Evolutionary conservation across 2,888 invertebrate species (phyloP), one percentile per base, ranked within the genome.

Genomic region (Sarcophaga rosellei): DNA sequence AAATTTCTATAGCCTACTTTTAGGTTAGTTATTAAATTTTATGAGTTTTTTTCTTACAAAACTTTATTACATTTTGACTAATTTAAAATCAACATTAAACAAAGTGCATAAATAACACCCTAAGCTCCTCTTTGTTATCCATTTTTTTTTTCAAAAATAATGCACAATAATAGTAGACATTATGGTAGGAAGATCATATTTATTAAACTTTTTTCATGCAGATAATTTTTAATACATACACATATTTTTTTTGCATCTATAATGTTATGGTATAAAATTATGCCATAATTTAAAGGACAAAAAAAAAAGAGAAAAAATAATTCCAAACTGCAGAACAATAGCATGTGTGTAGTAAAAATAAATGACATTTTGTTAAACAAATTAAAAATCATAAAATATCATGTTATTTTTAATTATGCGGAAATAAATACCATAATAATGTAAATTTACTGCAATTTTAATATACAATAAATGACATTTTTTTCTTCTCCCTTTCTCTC

Each of bases 321-420:
- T 47, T 47, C 15, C 4, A 47, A 47, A 53, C 17, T 53, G 53
- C 53, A 53, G 15, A 15, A 53, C 4, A 53, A 53, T 15, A 17
- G 35, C 35, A 35, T 35, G 35, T 35, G 53, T 15, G 53, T 17
- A 53, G 53, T 15, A 53, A 53, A 78, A 68, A 61, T 35, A 15
- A 75, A 81, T 77, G 69, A 45, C 69, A 75, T 83, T 80, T 77
- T 83, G 69, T 70, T 61, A 81, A 83, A 74, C 80, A 86, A 81
- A 86, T 83, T 86, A 86, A 83, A 86, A 83, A 81, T 81, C 74
- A 73, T 86, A 82, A 82, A 86, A 82, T 79, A 74, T 63, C 66
- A 69, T 69, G 77, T 86, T 74, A 86, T 77, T 86, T 82, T 86
- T 83, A 86, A 86, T 86, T 86, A 86, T 77, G 86, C 83, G 86